Conservation (phyloP, 2,113 vertebrate species). For the Xenopus laevis region DNA sequence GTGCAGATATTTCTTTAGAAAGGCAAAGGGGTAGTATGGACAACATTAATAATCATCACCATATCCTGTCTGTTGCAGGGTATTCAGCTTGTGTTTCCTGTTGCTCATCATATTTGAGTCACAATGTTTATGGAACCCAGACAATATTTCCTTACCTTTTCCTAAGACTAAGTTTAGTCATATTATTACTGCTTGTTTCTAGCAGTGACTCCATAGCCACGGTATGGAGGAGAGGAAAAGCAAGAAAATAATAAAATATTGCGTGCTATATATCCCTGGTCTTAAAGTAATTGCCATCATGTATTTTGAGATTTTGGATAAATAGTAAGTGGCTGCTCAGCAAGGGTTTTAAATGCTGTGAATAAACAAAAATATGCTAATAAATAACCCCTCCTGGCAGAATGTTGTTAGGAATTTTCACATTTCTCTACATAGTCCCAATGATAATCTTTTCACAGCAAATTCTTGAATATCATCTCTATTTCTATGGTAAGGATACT, state of each 20-base stretch:
- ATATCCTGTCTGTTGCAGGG: slow-evolving; percentile 30
- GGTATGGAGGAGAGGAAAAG: too few species aligned
- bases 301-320: too few species aligned
- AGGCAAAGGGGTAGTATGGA: background rate
- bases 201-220: too few species aligned
- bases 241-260: too few species aligned
- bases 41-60: slow-evolving; percentile 6
- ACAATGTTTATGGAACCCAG: slow-evolving; percentile 26
- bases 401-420: background rate
- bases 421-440: background rate
- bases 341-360: too few species aligned
- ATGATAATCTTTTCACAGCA: background rate
- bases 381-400: too few species aligned
- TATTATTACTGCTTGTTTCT: too few species aligned
- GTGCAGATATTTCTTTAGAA: background rate
- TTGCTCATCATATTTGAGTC: background rate
- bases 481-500: too few species aligned
- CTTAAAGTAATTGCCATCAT: too few species aligned
- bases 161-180: background rate
- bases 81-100: slow-evolving; percentile 23
- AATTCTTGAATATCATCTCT: background rate
- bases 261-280: too few species aligned
- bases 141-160: slow-evolving; percentile 15
- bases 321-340: too few species aligned
- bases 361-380: too few species aligned